Evolutionary conservation across 2,888 invertebrate species (phyloP).

Genomic region (Rapana venosa): DNA sequence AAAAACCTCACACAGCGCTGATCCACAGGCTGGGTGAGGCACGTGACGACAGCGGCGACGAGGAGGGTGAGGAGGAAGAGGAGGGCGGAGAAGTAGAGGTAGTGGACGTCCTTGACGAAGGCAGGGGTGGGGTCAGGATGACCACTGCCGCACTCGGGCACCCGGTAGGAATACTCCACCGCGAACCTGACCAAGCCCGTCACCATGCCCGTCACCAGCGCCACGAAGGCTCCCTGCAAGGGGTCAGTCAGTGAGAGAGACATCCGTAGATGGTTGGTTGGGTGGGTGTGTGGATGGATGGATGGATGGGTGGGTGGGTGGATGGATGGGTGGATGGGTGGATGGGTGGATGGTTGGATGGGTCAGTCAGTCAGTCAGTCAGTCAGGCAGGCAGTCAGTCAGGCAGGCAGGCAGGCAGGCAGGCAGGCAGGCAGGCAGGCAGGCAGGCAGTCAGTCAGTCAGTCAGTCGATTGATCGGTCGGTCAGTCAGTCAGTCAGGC

Average conservation of each 20-base stretch:
- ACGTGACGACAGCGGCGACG: constrained; percentile 77
- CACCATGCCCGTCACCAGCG: constrained; percentile 79
- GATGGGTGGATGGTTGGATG: background rate
- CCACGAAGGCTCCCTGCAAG: constrained; percentile 81
- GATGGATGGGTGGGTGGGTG: background rate
- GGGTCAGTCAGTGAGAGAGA: background rate
- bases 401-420: background rate
- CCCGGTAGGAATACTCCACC: constrained; percentile 79
- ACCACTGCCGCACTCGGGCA: constrained; percentile 77
- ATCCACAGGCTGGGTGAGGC: constrained; percentile 79
- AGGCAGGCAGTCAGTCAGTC: no score
- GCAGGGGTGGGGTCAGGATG: constrained; percentile 63
- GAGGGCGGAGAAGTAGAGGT: constrained; percentile 80
- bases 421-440: no score
- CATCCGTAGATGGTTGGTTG: no score
- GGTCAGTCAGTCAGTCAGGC: no score
- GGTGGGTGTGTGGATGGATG: background rate
- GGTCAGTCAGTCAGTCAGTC: background rate
- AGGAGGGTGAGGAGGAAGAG: constrained; percentile 78
- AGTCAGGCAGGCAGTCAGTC: background rate
- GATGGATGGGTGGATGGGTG: background rate
- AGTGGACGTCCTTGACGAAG: constrained; percentile 74
- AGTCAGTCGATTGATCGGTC: no score
- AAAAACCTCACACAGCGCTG: constrained; percentile 75
- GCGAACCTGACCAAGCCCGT: constrained; percentile 79